phyloP scores from a whole-genome alignment of 2,113 vertebrate species.

The Gnathonemus echidnorhynchus region DNA sequence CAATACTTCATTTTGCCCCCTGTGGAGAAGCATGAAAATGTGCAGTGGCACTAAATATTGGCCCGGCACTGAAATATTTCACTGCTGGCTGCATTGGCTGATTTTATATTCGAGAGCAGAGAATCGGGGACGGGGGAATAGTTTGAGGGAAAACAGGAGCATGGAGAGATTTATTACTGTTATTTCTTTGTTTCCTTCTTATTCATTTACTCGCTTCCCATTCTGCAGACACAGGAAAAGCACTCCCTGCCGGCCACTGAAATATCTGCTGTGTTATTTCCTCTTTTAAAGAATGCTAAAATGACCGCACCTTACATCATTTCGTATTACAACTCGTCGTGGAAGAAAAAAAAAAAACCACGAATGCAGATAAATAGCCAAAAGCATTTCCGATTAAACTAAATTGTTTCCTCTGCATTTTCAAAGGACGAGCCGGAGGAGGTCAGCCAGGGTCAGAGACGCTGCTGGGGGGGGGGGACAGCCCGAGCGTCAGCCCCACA shows the following conservation, averaged over 20 bases:
- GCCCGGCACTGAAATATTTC: constrained; percentile 29
- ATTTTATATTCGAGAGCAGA: constrained; percentile 32
- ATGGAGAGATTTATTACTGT: constrained; percentile 20
- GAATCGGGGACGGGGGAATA: constrained; percentile 11
- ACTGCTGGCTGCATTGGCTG: constrained; percentile 1
- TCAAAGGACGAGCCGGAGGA: background rate
- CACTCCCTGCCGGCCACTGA: too few relatives aligned
- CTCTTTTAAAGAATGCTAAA: background rate
- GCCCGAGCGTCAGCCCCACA: background rate
- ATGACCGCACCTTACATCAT: background rate
- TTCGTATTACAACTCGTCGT: too few relatives aligned
- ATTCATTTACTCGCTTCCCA: background rate
- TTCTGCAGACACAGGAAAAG: background rate
- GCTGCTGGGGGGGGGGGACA: background rate
- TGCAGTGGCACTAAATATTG: constrained; percentile 22
- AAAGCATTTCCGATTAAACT: background rate
- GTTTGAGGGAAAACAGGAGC: constrained; percentile 10
- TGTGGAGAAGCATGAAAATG: constrained; percentile 26
- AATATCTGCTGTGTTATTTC: background rate
- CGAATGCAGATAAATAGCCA: background rate
- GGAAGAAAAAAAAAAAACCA: too few relatives aligned
- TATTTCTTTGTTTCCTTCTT: constrained; percentile 4
- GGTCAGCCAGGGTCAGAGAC: background rate
- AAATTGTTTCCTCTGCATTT: background rate
- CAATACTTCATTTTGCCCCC: constrained; percentile 47